Evolutionary conservation across 2,888 invertebrate species (phyloP), one percentile per base, ranked within the genome.

Genomic region (Drosophila quinaria): DNA sequence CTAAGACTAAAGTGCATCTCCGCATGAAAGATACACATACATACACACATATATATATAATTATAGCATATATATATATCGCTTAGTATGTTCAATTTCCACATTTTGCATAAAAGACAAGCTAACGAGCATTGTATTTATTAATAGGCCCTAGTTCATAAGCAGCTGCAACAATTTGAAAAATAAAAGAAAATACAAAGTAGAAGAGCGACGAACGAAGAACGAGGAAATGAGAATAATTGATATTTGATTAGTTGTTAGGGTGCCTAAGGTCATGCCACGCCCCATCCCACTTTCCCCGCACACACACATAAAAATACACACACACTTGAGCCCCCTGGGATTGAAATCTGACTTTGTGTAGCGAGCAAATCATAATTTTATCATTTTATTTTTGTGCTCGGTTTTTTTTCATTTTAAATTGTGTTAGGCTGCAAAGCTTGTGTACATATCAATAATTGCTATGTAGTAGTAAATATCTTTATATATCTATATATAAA

Each of bases 61-160:
- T 41, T 37, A 60, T 15, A 63, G n/a, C n/a, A 47, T 47, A 74
- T 59, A 65, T 49, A 59, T 52, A 54, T 60, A 70, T 70, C 62
- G 70, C 54, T 58, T 66, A 68, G 86, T 71, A 70, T 82, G 74
- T 86, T 82, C 75, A 69, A 79, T 83, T 87, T 79, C 79, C 84
- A 83, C 55, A 54, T 46, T 81, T 81, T 87, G 84, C 87, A 81
- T 84, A 84, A 84, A 84, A 84, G 84, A 84, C 84, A 84, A 87
- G 87, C 87, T 66, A 70, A 61, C 87, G 81, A 70, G 87, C 84
- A 77, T 77, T 87, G 87, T 83, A 84, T 83, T 87, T 84, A 87
- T 69, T 69, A 61, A 73, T 79, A 86, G 76, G 65, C 49, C 55
- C 37, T 85, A 85, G 71, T 74, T 77, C 33, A 11, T 87, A 87